Base-by-base conservation (phyloP, 2,888 invertebrate genomes). In the Cheilosia vulpina region DNA sequence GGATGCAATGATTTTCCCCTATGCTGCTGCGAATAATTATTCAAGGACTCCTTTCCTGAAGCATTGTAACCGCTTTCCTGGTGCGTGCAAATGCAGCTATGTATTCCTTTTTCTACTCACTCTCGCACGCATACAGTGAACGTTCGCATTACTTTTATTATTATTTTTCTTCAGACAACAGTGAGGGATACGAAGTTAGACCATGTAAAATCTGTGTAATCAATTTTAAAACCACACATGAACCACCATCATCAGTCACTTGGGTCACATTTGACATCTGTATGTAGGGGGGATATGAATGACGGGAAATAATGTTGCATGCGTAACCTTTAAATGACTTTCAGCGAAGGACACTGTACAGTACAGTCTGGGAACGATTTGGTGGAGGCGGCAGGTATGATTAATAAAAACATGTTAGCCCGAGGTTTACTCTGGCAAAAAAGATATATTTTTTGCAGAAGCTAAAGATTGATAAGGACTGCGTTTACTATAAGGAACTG, bases 291-390 rank as follows among this genome's bases (percentile, higher is more conserved):
- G 43, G 27, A 53, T 43, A 21, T 50, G 80, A 69, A 72, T 34
- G 60, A 72, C 43, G 66, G 83, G 63, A 58, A 57, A 79, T 53
- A 69, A 43, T 73, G 38, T 38, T 38, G 58, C 85, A 85, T 76
- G 81, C 62, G 62, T 72, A 81, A 81, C 85, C 85, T 81, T 85
- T 68, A 72, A 38, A 85, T 77, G 76, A 85, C 85, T 72, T 81
- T 85, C 52, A 77, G 13, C n/a, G 45, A 68, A 60, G 72, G 77
- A 77, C 65, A 57, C n/a, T 38, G 13, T n/a, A 47, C 5, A 34
- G 19, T 15, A 13, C 3, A 13, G 13, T 24, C 0, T 13, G 1
- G 11, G 4, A 2, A 52, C 3, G 24, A 4, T 50, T 13, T 2
- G 2, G 5, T 4, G 24, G 2, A 21, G 21, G 21, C 17, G 50